Conservation (phyloP, 2,113 vertebrate species). For the Phoenicopterus ruber region DNA sequence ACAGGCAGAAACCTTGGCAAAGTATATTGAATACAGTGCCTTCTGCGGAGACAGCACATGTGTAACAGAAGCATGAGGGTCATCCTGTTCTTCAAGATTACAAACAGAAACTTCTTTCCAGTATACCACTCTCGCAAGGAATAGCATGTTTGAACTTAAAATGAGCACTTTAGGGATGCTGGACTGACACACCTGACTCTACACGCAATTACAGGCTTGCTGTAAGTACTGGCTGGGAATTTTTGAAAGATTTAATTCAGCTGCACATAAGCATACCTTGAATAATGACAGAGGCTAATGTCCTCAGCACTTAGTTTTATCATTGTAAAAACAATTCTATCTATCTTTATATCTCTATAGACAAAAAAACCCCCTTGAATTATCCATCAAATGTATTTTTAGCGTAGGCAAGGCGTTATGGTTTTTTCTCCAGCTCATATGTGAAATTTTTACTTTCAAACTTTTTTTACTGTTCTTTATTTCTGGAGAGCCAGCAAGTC, state of each 20-base stretch:
- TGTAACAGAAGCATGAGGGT: not conserved
- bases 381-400: not conserved
- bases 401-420: not conserved
- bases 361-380: not conserved
- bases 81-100: not conserved
- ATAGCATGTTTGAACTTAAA: not conserved
- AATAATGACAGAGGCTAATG: not conserved
- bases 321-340: not conserved
- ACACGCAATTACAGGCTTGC: conserved; percentile 13
- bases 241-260: conserved; percentile 30
- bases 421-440: not conserved
- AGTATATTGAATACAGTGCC: not conserved
- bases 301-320: not conserved
- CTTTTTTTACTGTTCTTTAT: not conserved
- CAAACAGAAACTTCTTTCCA: not conserved
- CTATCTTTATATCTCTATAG: not conserved
- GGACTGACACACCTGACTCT: not conserved
- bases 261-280: conserved; percentile 19
- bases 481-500: not conserved
- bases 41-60: not conserved
- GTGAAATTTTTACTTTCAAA: not conserved
- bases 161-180: not conserved
- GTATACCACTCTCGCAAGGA: not conserved
- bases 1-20: not conserved
- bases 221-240: not conserved